Conservation (phyloP, 2,113 vertebrate species). For the Myanophis thanlyinensis region DNA sequence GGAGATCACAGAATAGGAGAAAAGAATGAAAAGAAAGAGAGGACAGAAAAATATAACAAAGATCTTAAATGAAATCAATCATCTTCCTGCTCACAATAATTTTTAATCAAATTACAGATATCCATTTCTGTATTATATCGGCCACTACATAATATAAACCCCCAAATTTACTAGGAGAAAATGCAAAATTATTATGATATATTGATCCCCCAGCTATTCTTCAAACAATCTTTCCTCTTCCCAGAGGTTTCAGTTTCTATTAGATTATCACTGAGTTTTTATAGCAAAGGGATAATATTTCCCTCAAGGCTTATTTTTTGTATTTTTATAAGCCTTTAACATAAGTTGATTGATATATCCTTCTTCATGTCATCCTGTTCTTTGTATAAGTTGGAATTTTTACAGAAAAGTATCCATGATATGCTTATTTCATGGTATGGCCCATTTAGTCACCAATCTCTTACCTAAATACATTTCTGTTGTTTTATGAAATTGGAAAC, state of each 20-base stretch:
- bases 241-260: not conserved
- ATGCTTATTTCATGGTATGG: not conserved
- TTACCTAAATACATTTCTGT: not conserved
- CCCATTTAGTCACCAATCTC: not conserved
- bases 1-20: conserved; percentile 56
- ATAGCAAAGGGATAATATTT: not conserved
- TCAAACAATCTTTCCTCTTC: not conserved
- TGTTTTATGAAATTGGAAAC: not conserved
- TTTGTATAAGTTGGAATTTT: not conserved
- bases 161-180: conserved; percentile 43
- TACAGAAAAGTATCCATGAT: not conserved
- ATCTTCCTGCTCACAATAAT: conserved; percentile 68
- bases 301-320: not conserved
- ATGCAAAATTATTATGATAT: conserved; percentile 8
- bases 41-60: conserved; percentile 69
- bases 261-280: not conserved
- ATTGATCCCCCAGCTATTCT: not conserved
- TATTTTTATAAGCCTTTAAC: not conserved
- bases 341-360: not conserved
- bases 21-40: conserved; percentile 23
- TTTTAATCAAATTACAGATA: conserved; percentile 51
- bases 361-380: not conserved
- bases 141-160: conserved; percentile 36
- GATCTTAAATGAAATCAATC: conserved; percentile 71
- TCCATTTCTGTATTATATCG: conserved; percentile 38